Evolutionary conservation across 2,888 invertebrate species (phyloP).

Genomic region (Perdita meconis): DNA sequence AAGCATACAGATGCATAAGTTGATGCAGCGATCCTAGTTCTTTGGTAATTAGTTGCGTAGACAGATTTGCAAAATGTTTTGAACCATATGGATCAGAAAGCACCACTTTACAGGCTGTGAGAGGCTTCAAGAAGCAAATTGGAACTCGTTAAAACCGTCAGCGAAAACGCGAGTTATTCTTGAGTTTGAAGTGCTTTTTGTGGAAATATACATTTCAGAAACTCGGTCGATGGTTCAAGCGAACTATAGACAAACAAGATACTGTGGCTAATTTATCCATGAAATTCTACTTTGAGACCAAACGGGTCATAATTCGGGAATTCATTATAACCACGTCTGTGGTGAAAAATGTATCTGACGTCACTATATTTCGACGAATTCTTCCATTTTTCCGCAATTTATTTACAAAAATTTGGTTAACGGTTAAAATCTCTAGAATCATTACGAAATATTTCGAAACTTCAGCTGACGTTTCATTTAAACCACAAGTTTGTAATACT

Average conservation of each 20-base stretch:
- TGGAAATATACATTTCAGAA: not conserved
- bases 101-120: conserved; percentile 10
- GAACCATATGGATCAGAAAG: conserved; percentile 26
- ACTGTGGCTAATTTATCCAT: not conserved
- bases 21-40: conserved; percentile 12
- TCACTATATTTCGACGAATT: too few species aligned
- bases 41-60: conserved; percentile 23
- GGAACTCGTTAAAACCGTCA: conserved; percentile 26
- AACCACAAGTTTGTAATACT: too few species aligned
- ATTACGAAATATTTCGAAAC: too few species aligned
- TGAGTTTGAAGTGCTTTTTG: conserved; percentile 7
- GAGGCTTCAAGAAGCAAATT: conserved; percentile 30
- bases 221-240: too few species aligned
- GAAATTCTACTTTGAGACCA: not conserved
- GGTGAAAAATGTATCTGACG: too few species aligned
- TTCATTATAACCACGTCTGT: not conserved
- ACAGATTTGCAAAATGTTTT: conserved; percentile 7
- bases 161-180: conserved; percentile 9
- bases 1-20: conserved; percentile 8
- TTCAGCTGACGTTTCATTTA: too few species aligned
- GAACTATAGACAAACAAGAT: not conserved
- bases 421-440: too few species aligned
- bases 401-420: too few species aligned
- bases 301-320: not conserved
- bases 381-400: too few species aligned